Percentiles rank a stretch among this genome's conserved stretches.
phyloP scores from a whole-genome alignment of 1,140 invertebrate species.

The Drosophila sucinea region DNA sequence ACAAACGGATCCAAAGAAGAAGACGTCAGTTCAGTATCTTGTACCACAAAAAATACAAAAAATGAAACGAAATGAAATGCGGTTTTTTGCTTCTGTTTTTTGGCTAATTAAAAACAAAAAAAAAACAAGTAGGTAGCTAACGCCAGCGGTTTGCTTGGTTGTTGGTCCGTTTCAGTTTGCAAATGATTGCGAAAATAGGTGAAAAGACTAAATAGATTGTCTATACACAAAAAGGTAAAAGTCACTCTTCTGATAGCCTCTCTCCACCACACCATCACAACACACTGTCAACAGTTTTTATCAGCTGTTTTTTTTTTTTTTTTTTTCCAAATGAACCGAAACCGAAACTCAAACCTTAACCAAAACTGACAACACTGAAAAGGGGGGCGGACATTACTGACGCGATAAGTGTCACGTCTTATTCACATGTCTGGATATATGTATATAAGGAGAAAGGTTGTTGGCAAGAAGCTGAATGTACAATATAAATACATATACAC shows the following conservation, averaged over 20 bases:
- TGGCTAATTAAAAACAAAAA: conserved; percentile 61
- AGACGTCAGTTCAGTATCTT: conserved; percentile 33
- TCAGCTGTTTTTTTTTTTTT: conserved; percentile 60
- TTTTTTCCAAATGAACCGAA: conserved; percentile 22
- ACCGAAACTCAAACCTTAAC: not conserved
- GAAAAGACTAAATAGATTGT: conserved; percentile 10
- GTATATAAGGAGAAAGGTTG: conserved; percentile 6
- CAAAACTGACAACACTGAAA: not conserved
- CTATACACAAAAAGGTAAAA: conserved; percentile 10
- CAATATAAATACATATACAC: not conserved
- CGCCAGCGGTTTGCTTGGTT: not conserved
- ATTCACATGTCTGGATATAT: conserved; percentile 65
- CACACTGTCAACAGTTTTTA: not conserved
- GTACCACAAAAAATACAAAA: not conserved
- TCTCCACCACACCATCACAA: not conserved
- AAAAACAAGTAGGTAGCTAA: conserved; percentile 29
- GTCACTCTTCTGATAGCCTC: conserved; percentile 19
- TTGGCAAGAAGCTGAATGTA: not conserved
- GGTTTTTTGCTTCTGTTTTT: conserved; percentile 10
- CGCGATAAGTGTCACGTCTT: conserved; percentile 57
- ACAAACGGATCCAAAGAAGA: not conserved
- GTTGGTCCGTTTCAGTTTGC: not conserved
- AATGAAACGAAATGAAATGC: not conserved
- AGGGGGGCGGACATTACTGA: not conserved
- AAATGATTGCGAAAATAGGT: conserved; percentile 6